Conservation (phyloP, 35 echinoderm and acorn worm genomes). For the Diadema setosum region DNA sequence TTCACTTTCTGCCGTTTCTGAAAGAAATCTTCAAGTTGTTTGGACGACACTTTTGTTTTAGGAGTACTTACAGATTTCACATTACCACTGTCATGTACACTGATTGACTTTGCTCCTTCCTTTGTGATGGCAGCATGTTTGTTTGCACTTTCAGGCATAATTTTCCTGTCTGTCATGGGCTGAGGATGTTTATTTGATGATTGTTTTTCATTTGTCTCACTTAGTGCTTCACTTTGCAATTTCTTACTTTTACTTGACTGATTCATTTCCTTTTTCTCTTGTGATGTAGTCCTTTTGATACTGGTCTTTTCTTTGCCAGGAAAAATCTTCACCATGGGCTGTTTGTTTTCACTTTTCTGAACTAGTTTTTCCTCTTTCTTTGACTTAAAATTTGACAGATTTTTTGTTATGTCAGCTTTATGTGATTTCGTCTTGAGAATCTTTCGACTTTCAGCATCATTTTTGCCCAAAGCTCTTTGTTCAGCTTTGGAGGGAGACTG, state of each 20-base stretch:
- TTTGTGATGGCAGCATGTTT: too few relatives aligned
- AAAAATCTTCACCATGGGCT: not conserved
- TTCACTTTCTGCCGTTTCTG: not conserved
- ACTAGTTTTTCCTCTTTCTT: not conserved
- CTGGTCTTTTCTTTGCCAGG: not conserved
- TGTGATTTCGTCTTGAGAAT: not conserved
- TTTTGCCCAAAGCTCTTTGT: not conserved
- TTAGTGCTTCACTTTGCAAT: too few relatives aligned
- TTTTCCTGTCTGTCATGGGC: too few relatives aligned
- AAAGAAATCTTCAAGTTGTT: constrained; percentile 34
- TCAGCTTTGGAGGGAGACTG: not conserved
- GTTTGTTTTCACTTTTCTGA: not conserved
- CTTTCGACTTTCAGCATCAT: not conserved
- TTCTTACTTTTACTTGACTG: too few relatives aligned
- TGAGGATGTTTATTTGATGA: too few relatives aligned
- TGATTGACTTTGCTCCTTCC: not conserved
- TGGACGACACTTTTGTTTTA: constrained; percentile 32
- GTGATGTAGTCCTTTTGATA: too few relatives aligned
- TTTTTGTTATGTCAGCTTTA: not conserved
- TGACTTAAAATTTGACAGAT: too few relatives aligned
- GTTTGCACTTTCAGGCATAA: too few relatives aligned
- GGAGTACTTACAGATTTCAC: not conserved
- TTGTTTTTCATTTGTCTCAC: too few relatives aligned
- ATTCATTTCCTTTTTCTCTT: too few relatives aligned
- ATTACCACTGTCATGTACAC: not conserved